Percentiles rank a stretch among this genome's conserved stretches.
Evolutionary conservation across 2,888 invertebrate genomes (phyloP).

Genomic region (Cerceris ruficornis): DNA sequence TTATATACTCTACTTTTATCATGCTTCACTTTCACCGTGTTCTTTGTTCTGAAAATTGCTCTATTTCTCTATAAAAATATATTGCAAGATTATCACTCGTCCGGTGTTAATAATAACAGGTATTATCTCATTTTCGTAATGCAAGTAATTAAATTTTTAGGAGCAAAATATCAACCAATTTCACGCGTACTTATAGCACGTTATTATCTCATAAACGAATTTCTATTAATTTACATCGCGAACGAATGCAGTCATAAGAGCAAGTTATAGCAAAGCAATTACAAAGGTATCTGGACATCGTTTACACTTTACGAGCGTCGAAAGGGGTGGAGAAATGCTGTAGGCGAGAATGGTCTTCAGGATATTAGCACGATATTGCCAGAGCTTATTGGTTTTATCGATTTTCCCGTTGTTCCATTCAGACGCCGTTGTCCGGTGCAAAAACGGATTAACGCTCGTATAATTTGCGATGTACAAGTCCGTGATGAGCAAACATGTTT

Average conservation of each 20-base stretch:
- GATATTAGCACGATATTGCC: conserved; percentile 79
- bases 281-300: conserved; percentile 62
- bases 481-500: background rate
- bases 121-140: no score
- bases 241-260: conserved; percentile 45
- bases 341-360: conserved; percentile 77
- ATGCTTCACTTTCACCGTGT: no score
- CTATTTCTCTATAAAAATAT: no score
- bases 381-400: conserved; percentile 77
- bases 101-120: no score
- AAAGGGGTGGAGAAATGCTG: conserved; percentile 61
- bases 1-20: no score
- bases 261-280: conserved; percentile 62
- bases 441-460: conserved; percentile 68
- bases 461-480: conserved; percentile 45
- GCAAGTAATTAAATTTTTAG: no score
- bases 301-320: conserved; percentile 58
- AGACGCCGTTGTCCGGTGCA: conserved; percentile 57
- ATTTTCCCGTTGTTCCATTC: conserved; percentile 67
- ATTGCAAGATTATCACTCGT: no score
- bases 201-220: background rate
- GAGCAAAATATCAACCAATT: no score
- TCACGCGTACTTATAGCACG: no score
- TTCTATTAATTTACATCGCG: conserved; percentile 40
- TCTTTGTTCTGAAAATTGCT: no score